Base-by-base conservation (phyloP, 1,140 invertebrate species). In the Hylaeus anthracinus region DNA sequence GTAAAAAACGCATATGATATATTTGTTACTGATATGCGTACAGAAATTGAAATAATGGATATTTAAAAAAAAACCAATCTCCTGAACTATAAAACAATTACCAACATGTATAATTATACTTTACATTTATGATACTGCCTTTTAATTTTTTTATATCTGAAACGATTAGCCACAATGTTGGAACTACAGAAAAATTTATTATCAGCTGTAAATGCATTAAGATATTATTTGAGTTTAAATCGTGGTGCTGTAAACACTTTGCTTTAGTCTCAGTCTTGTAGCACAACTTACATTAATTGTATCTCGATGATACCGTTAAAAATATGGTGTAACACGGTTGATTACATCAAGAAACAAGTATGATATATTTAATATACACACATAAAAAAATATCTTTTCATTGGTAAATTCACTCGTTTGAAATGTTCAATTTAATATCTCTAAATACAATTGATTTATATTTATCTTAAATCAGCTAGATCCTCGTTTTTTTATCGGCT, bases 21-120 rank as follows among this genome's bases (percentile, higher is more conserved):
- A 92, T 93, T 93, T 93, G 92, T 93, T 92, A 93, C 90, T 91
- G 89, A 92, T 91, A 92, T 92, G 92, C 92, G 91, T 92, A 83
- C 86, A 90, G 89, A 92, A 84, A 92, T 91, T 89, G 89, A 90
- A 89, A 81, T 90, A 91, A 90, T 89, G 88, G 88, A 92, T 91
- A 89, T 86, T 90, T 67, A 53, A 72, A 80, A 53, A 72, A 80
- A 90, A 92, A 90, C 88, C 90, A 91, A 92, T 91, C 89, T 91
- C 89, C 89, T 91, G 88, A 91, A 92, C 73, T 88, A 91, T 86
- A 89, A 91, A 75, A 90, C 82, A 88, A 92, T 90, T 92, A 92
- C 89, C 80, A 85, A 91, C 83, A 82, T 90, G 89, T 92, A 88
- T 90, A 91, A 90, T 88, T 89, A 85, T 90, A 90, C 88, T 90